Evolutionary conservation across 2,113 vertebrate genomes (phyloP).

Genomic region (Pteronura brasiliensis): DNA sequence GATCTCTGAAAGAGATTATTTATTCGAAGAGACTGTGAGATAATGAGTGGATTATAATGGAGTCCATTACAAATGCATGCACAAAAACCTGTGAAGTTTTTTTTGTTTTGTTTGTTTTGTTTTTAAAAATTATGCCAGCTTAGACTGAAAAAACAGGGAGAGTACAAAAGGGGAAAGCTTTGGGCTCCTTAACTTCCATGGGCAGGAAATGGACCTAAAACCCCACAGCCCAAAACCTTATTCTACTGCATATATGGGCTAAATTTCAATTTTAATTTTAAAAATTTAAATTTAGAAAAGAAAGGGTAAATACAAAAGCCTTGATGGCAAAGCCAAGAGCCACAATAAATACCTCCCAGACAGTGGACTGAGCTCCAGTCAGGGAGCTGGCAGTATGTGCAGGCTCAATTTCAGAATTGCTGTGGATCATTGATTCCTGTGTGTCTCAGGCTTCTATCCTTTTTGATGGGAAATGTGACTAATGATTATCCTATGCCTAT

Average conservation of each 20-base stretch:
- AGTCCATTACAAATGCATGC: not conserved
- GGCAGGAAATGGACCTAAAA: not conserved
- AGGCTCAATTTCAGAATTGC: not conserved
- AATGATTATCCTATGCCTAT: not conserved
- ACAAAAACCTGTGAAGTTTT: not conserved
- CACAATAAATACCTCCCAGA: not conserved
- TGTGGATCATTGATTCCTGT: not conserved
- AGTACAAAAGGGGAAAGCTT: not conserved
- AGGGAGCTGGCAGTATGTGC: not conserved
- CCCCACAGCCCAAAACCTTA: not conserved
- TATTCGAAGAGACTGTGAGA: not conserved
- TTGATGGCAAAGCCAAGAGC: not conserved
- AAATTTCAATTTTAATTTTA: not conserved
- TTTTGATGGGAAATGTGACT: not conserved
- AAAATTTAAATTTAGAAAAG: not conserved
- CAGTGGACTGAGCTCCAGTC: not conserved
- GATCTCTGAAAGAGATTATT: not conserved
- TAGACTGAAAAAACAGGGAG: not conserved
- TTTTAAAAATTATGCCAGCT: not conserved
- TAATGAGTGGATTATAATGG: not conserved
- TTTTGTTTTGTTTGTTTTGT: not conserved
- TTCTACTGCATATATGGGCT: not conserved
- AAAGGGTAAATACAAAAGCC: not conserved
- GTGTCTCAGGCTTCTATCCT: not conserved
- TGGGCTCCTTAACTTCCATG: not conserved